These are phyloP conservation scores for Fulmarus glacialis DNA, from an alignment of 2,113 vertebrate species.

Conservation along the genomic window DNA sequence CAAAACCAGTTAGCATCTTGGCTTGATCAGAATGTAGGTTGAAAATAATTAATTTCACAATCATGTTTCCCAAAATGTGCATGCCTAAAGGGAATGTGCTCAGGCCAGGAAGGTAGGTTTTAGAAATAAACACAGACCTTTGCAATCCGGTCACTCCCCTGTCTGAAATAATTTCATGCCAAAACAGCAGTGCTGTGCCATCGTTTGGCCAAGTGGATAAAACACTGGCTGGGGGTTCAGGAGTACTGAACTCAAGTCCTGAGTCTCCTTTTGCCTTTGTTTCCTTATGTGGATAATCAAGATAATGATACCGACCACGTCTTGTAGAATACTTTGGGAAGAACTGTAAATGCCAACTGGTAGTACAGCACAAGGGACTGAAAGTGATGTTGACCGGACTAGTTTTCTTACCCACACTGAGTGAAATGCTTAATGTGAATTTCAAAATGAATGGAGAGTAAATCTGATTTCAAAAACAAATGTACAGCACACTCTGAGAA, in stretches of 20 bases:
- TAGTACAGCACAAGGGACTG: neutral
- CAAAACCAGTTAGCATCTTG: neutral
- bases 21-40: neutral
- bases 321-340: neutral
- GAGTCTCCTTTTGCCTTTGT: neutral
- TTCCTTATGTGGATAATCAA: neutral
- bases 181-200: neutral
- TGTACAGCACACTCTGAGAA: neutral
- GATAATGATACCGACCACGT: fast-evolving
- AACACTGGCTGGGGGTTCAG: neutral
- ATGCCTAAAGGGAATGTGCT: neutral
- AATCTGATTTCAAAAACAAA: neutral
- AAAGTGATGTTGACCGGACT: neutral
- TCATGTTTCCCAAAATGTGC: neutral
- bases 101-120: neutral
- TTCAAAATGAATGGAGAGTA: neutral
- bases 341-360: neutral
- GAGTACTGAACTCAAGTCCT: neutral
- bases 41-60: neutral
- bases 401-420: neutral
- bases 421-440: neutral
- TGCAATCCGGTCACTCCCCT: neutral
- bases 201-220: neutral
- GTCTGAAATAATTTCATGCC: neutral
- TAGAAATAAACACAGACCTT: neutral